phyloP scores from a whole-genome alignment of 2,113 vertebrate genomes.

The Upupa epops region DNA sequence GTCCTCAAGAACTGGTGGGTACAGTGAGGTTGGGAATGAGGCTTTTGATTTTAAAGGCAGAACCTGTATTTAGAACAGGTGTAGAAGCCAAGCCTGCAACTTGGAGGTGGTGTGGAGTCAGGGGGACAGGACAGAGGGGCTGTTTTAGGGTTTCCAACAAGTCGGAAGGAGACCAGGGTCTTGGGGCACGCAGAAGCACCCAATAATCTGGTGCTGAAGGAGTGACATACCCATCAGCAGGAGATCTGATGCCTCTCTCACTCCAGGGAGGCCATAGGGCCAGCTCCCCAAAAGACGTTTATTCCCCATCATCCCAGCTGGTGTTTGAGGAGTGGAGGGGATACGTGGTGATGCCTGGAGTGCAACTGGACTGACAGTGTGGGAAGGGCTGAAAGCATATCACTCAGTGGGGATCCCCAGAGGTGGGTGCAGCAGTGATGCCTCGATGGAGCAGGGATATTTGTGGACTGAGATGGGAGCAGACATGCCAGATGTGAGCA shows the following conservation, averaged over 20 bases:
- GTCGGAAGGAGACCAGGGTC: background rate
- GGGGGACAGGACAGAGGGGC: background rate
- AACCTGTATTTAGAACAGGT: background rate
- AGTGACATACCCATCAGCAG: background rate
- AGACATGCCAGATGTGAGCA: background rate
- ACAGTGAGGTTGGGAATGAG: background rate
- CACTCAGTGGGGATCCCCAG: background rate
- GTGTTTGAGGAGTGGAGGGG: rapidly evolving
- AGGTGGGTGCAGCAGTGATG: background rate
- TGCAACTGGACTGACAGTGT: rapidly evolving
- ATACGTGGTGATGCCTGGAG: background rate
- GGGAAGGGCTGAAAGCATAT: background rate
- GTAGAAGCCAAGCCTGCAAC: background rate
- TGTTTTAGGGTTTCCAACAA: background rate
- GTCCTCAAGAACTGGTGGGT: background rate
- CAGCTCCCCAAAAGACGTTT: background rate
- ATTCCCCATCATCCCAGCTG: background rate
- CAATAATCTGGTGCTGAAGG: background rate
- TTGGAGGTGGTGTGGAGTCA: rapidly evolving
- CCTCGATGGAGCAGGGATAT: background rate
- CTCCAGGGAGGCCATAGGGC: background rate
- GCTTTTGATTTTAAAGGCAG: background rate
- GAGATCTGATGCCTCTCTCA: background rate
- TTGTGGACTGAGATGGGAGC: background rate
- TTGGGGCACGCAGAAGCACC: background rate